Percentiles rank a stretch among this genome's conserved stretches.
Evolutionary conservation across 2,797 vertebrate species (phyloP).

Genomic region (Micrastur ruficollis): DNA sequence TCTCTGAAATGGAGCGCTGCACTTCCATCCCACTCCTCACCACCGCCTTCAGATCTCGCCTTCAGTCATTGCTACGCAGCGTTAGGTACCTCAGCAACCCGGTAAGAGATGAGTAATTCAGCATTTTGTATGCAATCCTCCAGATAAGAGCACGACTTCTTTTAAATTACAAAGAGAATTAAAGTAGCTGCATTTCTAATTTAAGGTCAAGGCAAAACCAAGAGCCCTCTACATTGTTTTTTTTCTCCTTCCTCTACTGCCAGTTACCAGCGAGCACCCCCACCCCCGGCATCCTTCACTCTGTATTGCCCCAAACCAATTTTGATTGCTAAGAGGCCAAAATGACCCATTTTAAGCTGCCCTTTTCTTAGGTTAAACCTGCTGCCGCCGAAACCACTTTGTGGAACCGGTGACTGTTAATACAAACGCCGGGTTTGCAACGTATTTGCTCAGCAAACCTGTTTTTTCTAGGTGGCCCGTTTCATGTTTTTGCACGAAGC

Average conservation of each 20-base stretch:
- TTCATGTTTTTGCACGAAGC: conserved; percentile 5
- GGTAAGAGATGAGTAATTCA: not conserved
- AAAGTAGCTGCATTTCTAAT: not conserved
- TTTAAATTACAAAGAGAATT: not conserved
- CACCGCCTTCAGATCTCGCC: not conserved
- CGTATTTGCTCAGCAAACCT: conserved; percentile 38
- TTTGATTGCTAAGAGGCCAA: not conserved
- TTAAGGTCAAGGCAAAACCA: not conserved
- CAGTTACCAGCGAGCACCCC: not conserved
- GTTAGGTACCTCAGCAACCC: not conserved
- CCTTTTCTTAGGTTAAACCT: not conserved
- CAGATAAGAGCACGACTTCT: not conserved
- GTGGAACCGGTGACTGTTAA: conserved; percentile 51
- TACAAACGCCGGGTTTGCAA: not conserved
- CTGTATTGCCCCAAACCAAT: not conserved
- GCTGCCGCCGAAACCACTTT: conserved; percentile 3
- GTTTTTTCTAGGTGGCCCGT: conserved; percentile 31
- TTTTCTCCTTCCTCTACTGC: not conserved
- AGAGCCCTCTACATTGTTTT: not conserved
- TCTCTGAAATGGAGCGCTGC: not conserved
- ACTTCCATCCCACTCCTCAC: not conserved
- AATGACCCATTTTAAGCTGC: not conserved
- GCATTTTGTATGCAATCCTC: not conserved
- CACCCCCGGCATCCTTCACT: not conserved
- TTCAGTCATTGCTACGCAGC: not conserved